phyloP scores from a whole-genome alignment of 2,113 vertebrate species.

The Marmota monax region DNA sequence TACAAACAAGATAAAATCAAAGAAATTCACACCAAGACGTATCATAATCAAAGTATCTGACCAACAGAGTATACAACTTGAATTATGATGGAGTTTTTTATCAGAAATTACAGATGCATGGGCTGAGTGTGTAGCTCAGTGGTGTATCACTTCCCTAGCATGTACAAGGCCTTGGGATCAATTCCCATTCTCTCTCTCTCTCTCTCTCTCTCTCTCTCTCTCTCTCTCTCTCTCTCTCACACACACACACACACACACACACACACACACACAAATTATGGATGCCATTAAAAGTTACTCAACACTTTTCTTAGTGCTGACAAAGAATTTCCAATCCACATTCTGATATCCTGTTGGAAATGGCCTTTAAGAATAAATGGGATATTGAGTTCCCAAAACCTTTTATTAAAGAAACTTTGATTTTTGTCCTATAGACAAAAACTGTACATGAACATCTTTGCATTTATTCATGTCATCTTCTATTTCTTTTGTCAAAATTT shows the following conservation, averaged over 20 bases:
- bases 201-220: no score
- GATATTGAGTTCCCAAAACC: neutral
- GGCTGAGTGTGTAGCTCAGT: no score
- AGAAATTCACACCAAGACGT: neutral
- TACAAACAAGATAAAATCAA: neutral
- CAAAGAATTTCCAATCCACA: neutral
- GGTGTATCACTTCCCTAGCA: no score
- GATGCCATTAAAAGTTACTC: neutral
- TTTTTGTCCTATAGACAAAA: neutral
- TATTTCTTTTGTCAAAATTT: neutral
- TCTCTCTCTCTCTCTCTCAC: no score
- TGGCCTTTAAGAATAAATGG: neutral
- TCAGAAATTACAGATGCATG: neutral
- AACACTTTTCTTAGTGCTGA: neutral
- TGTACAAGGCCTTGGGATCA: no score
- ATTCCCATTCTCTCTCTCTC: no score
- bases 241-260: no score
- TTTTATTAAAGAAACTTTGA: neutral
- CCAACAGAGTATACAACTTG: neutral
- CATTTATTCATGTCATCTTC: neutral
- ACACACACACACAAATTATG: no score
- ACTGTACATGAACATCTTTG: neutral
- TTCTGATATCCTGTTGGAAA: neutral
- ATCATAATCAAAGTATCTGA: neutral
- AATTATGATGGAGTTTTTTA: neutral